Base-by-base conservation (phyloP, 2,888 invertebrate species). In the Teleogryllus oceanicus region DNA sequence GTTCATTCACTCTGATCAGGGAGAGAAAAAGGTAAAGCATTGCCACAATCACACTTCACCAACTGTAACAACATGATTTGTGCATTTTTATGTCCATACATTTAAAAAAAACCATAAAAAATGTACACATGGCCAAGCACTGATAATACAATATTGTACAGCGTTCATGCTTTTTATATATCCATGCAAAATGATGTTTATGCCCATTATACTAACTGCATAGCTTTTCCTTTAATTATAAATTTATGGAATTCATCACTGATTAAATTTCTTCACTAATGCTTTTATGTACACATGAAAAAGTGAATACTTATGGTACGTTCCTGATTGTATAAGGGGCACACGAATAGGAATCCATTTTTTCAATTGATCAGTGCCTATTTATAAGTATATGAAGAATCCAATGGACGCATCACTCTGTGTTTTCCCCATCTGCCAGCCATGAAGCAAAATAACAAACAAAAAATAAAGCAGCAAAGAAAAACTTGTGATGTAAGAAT, bases 1-100 rank as follows among this genome's bases (percentile, higher is more conserved):
- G 76, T 20, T 49, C 76, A 62, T 62, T 62, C 62, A 62, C n/a
- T 62, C 62, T 62, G 62, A 62, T 37, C 62, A 62, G 62, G 62
- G 62, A 62, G 62, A 62, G n/a, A 62, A 62, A 62, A n/a, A 62
- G 62, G 62, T 13, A 37, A 62, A 62, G 62, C 62, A 62, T 62
- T n/a, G n/a, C n/a, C 62, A 62, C 62, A 62, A 18, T 62, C 62
- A 62, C 62, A 62, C 62, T 62, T 62, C 62, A 49, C 77, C 20
- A 77, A 77, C 49, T 49, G n/a, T 77, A 49, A 49, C n/a, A 77
- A 77, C 24, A 77, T 77, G 50, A 77, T 77, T 77, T 77, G 77
- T 77, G 77, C 77, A 77, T 49, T 50, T 16, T 77, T 49, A 24
- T 20, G 20, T 77, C 20, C 77, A 77, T 77, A 49, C 77, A 77